A percentile compares a stretch with the other conserved stretches of the same genome.
phyloP scores from a whole-genome alignment of 2,888 invertebrate genomes.

The Gerris lacustris region DNA sequence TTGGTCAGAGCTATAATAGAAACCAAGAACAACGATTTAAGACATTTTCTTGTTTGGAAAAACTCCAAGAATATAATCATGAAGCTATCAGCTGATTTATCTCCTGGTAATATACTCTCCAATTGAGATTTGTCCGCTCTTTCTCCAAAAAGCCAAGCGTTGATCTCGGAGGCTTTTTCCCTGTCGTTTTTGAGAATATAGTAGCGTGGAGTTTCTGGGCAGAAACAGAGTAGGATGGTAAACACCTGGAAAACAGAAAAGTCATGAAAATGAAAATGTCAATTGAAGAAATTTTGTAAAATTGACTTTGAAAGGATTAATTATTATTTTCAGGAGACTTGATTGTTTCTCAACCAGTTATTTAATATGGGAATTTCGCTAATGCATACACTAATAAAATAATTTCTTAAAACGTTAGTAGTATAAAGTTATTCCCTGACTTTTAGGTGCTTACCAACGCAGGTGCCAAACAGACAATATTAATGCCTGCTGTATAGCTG shows the following conservation, averaged over 20 bases:
- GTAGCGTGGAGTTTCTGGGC: neutral
- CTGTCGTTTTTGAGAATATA: neutral
- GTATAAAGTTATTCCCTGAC: no score
- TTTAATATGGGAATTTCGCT: no score
- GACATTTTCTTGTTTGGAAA: neutral
- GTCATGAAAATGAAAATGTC: neutral
- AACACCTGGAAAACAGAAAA: neutral
- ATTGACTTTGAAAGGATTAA: no score
- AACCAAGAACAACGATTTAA: neutral
- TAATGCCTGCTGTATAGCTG: neutral
- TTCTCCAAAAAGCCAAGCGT: neutral
- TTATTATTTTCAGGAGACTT: no score
- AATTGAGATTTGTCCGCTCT: neutral
- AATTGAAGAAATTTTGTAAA: no score
- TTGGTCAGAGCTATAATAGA: neutral
- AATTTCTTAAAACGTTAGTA: no score
- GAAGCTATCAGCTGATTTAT: neutral
- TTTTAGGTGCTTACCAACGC: neutral
- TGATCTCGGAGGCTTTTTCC: neutral
- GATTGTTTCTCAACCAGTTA: no score
- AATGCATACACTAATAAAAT: no score
- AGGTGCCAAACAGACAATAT: neutral
- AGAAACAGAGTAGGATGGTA: neutral
- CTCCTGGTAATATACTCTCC: neutral
- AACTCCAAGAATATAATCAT: neutral